These are phyloP conservation scores for Gymnorhina tibicen DNA, from an alignment of 2,113 vertebrate species.

Conservation along the genomic window DNA sequence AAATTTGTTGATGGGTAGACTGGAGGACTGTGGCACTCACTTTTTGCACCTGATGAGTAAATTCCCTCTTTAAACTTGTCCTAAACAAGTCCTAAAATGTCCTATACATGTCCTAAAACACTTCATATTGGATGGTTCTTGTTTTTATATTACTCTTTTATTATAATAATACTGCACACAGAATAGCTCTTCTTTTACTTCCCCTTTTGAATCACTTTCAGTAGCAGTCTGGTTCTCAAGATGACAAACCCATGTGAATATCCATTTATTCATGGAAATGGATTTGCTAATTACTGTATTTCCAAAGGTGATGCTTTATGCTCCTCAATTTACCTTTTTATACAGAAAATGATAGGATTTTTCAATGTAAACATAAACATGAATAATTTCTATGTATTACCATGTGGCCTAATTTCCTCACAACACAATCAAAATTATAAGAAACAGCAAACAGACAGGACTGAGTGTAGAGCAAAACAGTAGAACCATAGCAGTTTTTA, in stretches of 20 bases:
- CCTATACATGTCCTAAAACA: background rate
- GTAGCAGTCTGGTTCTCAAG: background rate
- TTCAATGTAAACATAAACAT: background rate
- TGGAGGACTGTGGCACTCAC: background rate
- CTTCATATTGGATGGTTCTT: background rate
- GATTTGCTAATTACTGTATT: background rate
- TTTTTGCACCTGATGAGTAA: background rate
- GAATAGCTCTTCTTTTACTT: background rate
- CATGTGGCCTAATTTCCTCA: background rate
- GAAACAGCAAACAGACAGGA: background rate
- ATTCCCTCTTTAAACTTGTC: background rate
- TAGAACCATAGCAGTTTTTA: background rate
- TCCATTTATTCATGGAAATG: background rate
- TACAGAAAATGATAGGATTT: background rate
- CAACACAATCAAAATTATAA: background rate
- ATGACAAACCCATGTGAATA: background rate
- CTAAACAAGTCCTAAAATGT: too few species aligned
- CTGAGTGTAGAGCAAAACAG: background rate
- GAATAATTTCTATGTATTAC: background rate
- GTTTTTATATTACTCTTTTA: background rate
- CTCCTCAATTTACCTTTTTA: background rate
- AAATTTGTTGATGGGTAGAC: background rate
- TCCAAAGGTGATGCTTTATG: background rate
- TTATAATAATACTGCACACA: background rate
- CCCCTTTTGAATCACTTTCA: background rate